Conservation (phyloP, 2,888 invertebrate genomes). For the Caenorhabditis panamensis region DNA sequence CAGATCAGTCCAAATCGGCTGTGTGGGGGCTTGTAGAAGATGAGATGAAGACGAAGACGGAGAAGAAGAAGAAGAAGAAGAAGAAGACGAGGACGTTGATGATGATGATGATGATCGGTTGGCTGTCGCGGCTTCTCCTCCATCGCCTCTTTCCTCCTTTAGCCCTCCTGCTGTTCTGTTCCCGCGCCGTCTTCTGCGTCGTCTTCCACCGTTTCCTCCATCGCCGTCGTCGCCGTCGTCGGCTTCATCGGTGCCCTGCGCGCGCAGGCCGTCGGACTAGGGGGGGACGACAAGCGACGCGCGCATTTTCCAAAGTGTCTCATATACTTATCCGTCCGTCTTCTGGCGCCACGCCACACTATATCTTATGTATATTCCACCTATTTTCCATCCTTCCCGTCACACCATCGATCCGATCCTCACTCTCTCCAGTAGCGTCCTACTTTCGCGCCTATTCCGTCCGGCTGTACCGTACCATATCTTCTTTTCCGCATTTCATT, state of each 20-base stretch:
- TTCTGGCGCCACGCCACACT: constrained; percentile 60
- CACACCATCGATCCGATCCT: constrained; percentile 2
- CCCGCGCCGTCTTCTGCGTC: constrained; percentile 20
- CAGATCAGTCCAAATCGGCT: constrained; percentile 59
- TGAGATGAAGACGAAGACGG: constrained; percentile 24
- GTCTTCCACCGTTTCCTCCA: too few species aligned
- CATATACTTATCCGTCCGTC: constrained; percentile 60
- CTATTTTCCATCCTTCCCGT: constrained; percentile 33
- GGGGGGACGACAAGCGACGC: constrained; percentile 39
- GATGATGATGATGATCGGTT: constrained; percentile 60
- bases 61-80: constrained; percentile 33
- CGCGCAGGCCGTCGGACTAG: constrained; percentile 9
- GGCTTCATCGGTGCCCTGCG: constrained; percentile 16
- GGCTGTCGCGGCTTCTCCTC: constrained; percentile 41
- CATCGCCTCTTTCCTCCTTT: constrained; percentile 17
- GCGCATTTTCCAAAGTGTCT: constrained; percentile 62
- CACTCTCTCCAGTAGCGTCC: constrained; percentile 31
- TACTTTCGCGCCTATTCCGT: constrained; percentile 55
- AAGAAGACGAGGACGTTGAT: constrained; percentile 35
- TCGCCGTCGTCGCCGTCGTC: constrained; percentile 7
- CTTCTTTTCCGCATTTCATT: neutral
- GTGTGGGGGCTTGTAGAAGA: constrained; percentile 19
- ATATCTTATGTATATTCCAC: constrained; percentile 58
- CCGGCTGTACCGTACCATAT: constrained; percentile 34
- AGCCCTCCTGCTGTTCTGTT: constrained; percentile 61